Conservation (phyloP, 1,140 invertebrate genomes). For the Cryptotermes secundus region DNA sequence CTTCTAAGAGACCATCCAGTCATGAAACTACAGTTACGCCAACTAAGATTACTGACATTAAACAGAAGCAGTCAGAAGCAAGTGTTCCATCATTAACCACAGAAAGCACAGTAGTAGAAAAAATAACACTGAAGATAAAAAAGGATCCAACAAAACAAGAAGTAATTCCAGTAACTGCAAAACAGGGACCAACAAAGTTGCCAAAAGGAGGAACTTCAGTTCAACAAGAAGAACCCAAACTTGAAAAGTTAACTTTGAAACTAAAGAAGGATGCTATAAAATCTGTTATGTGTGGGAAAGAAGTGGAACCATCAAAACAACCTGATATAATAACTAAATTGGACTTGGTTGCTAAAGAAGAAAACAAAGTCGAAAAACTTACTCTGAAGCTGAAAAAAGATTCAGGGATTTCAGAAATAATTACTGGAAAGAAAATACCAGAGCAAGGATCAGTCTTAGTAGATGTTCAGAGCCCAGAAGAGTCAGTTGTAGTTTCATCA, state of each 20-base stretch:
- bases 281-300: not conserved
- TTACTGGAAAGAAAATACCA: not conserved
- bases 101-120: conserved; percentile 24
- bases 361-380: conserved; percentile 26
- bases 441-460: not conserved
- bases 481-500: not conserved
- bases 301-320: not conserved
- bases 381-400: conserved; percentile 32
- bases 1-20: not conserved
- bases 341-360: not conserved
- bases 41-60: not conserved
- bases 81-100: not conserved
- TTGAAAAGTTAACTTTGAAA: conserved; percentile 3
- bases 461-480: not conserved
- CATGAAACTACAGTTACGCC: not conserved
- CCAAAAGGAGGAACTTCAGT: not conserved
- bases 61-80: not conserved
- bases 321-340: not conserved
- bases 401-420: not conserved
- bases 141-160: conserved; percentile 23
- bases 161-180: not conserved
- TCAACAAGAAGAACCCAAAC: not conserved
- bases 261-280: not conserved
- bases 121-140: conserved; percentile 31
- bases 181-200: not conserved